Base-by-base conservation (phyloP, 2,797 vertebrate species). In the Amazona ochrocephala region DNA sequence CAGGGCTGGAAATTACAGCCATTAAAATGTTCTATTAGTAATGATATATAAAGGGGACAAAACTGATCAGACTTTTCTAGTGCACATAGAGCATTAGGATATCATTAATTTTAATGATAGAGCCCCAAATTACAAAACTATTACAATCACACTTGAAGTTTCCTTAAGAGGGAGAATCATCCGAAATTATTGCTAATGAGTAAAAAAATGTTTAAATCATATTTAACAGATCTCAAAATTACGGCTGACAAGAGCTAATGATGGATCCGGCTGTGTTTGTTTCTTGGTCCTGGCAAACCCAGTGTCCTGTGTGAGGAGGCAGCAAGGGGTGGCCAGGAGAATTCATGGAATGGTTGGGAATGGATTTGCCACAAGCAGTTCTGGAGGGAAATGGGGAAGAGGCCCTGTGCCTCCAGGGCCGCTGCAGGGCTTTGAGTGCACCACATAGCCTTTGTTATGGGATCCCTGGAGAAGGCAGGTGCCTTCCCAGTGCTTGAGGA, bases 11-110 rank as follows among this genome's bases (percentile, higher is more conserved):
- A 96, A 97, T 97, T 96, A 97, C 91, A 95, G 96, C 96, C 96
- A 96, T 98, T 97, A 97, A 97, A 97, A 96, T 97, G 97, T 96
- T 97, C 97, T 97, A 97, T 97, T 97, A 97, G 97, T 92, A 95
- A 97, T 96, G 97, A 97, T 97, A 96, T 97, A 97, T 97, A 97
- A 97, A 97, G 79, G 96, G 92, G 82, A 67, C 95, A 92, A 92
- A 95, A 94, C 92, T 77, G 96, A 96, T 96, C 97, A 92, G 95
- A 93, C 96, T 94, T 93, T 51, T 85, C 90, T 90, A 85, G 95
- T 91, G 95, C 96, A 84, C 89, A 94, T 56, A 91, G 97, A 97
- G 97, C 96, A 94, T 97, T 97, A 79, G 95, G 94, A 96, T 95
- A 88, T 89, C 97, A 97, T 98, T 97, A 97, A 97, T 98, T 98